A percentile compares a stretch with the other conserved stretches of the same genome.
These are phyloP conservation scores for Psilopogon haemacephalus DNA, from an alignment of 2,113 vertebrate species.

Conservation along the genomic window DNA sequence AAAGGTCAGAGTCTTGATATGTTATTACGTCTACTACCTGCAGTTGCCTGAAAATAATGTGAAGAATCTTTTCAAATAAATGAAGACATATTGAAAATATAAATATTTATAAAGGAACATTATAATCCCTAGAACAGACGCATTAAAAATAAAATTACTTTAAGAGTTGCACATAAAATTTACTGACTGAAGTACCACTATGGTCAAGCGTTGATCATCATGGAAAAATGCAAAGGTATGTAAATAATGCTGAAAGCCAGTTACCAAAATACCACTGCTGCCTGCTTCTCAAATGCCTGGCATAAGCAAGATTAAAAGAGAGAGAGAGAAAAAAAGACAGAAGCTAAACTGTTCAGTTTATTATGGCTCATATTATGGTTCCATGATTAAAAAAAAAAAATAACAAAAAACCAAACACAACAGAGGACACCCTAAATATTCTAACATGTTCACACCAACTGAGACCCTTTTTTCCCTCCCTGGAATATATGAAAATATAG, in stretches of 20 bases:
- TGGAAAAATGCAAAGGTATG: slow-evolving; percentile 59
- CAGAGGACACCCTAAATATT: not conserved
- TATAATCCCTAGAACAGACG: slow-evolving; percentile 66
- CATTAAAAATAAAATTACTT: slow-evolving; percentile 66
- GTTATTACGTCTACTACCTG: slow-evolving; percentile 67
- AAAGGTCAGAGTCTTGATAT: slow-evolving; percentile 73
- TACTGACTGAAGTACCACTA: slow-evolving; percentile 41
- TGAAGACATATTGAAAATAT: slow-evolving; percentile 76
- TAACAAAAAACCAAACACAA: not conserved
- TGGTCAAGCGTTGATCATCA: slow-evolving; percentile 30
- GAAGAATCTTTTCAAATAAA: slow-evolving; percentile 75
- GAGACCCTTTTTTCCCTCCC: not conserved
- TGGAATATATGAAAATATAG: not conserved
- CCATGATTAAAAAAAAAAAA: not conserved
- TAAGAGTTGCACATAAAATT: slow-evolving; percentile 69
- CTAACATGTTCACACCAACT: not conserved
- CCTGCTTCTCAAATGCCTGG: not conserved
- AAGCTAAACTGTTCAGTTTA: not conserved
- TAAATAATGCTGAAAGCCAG: slow-evolving; percentile 56
- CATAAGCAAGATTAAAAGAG: slow-evolving; percentile 27
- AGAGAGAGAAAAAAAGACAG: not conserved
- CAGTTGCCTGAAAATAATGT: slow-evolving; percentile 71
- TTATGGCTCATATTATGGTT: too few species aligned
- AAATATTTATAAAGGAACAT: slow-evolving; percentile 78
- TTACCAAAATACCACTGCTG: not conserved